These are phyloP conservation scores for Trichonephila inaurata DNA, from an alignment of 1,140 invertebrate species.

Conservation along the genomic window DNA sequence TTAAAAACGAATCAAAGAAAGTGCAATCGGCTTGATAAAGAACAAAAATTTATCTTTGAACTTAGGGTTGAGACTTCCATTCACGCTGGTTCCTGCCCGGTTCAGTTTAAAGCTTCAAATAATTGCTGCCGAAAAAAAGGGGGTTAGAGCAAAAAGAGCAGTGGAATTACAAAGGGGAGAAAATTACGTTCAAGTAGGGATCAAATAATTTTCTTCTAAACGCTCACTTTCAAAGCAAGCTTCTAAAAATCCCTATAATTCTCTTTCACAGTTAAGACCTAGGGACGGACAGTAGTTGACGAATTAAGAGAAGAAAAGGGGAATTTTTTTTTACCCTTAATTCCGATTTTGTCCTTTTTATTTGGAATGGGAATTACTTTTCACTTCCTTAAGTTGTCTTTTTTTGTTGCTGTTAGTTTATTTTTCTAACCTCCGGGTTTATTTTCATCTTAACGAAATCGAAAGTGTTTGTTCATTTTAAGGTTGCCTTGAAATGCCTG, in stretches of 20 bases:
- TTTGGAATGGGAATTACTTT: slow-evolving; percentile 72
- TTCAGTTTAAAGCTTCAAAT: slow-evolving; percentile 71
- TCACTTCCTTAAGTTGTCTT: slow-evolving; percentile 74
- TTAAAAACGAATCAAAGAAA: slow-evolving; percentile 48
- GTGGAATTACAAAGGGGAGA: slow-evolving; percentile 63
- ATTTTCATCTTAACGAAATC: slow-evolving; percentile 74
- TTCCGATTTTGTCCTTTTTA: slow-evolving; percentile 39
- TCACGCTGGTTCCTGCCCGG: slow-evolving; percentile 29
- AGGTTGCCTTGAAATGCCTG: slow-evolving; percentile 55
- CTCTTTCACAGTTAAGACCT: slow-evolving; percentile 67
- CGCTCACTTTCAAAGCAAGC: slow-evolving; percentile 64
- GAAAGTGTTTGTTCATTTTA: slow-evolving; percentile 75
- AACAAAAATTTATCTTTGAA: slow-evolving; percentile 42
- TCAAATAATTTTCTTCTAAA: slow-evolving; percentile 76
- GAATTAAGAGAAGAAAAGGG: slow-evolving; percentile 66
- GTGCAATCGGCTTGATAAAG: slow-evolving; percentile 43
- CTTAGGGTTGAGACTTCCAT: slow-evolving; percentile 35
- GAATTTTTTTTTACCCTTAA: slow-evolving; percentile 35
- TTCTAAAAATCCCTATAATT: slow-evolving; percentile 73
- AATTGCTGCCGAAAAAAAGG: slow-evolving; percentile 67
- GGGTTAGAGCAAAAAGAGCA: slow-evolving; percentile 16
- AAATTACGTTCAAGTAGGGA: slow-evolving; percentile 73
- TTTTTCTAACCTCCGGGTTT: slow-evolving; percentile 58
- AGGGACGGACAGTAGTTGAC: slow-evolving; percentile 62
- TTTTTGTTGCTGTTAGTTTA: slow-evolving; percentile 52